phyloP scores from a whole-genome alignment of 1,140 invertebrate species.

The Ruditapes philippinarum region DNA sequence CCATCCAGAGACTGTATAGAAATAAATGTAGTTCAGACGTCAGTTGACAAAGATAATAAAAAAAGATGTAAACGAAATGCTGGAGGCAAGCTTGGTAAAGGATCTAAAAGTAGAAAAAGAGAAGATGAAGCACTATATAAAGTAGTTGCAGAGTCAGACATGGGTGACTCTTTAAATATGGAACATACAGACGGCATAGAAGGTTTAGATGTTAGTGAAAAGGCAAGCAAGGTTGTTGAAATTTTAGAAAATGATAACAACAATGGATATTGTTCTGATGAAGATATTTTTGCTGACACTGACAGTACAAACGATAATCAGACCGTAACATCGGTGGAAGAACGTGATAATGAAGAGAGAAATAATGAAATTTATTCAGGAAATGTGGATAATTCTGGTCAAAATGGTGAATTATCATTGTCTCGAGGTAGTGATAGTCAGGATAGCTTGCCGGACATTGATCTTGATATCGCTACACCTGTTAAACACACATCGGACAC shows the following conservation, averaged over 20 bases:
- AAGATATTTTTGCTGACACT: slow-evolving; percentile 1
- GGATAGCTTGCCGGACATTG: slow-evolving; percentile 28
- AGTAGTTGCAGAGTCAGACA: not conserved
- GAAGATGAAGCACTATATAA: not conserved
- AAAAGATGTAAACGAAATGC: not conserved
- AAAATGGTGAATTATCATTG: not conserved
- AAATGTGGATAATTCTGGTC: not conserved
- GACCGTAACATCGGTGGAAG: not conserved
- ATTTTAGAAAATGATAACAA: not conserved
- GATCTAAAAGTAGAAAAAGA: not conserved
- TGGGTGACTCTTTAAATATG: not conserved
- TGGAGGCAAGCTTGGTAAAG: not conserved
- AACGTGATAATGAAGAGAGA: too few relatives aligned
- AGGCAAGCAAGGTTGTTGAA: not conserved
- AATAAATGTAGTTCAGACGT: not conserved
- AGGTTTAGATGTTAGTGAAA: not conserved
- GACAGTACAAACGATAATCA: not conserved
- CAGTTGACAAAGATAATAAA: not conserved
- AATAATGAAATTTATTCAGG: not conserved
- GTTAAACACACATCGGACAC: not conserved
- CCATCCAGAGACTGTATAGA: not conserved
- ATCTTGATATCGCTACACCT: not conserved
- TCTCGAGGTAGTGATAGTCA: not conserved
- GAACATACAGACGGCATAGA: not conserved
- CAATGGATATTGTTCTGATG: not conserved